Base-by-base conservation (phyloP, 1,140 invertebrate species). In the Drosophila miranda region DNA sequence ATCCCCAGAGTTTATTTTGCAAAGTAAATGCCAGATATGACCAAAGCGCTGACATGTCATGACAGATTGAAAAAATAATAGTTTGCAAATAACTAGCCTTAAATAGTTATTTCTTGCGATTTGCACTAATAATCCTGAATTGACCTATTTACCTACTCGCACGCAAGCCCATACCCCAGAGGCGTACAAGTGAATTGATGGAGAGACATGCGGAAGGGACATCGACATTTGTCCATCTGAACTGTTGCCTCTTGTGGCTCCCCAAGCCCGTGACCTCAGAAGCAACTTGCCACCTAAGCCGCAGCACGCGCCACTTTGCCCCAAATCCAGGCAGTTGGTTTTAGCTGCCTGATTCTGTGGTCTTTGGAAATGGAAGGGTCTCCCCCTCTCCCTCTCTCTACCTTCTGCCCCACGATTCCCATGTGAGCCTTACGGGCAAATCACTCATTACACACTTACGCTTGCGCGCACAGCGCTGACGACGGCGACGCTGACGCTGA, bases 371-470 rank as follows among this genome's bases (percentile, higher is more conserved):
- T n/a, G 19, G 28, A 3, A 7, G 8, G 30, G 30, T 4, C 9
- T 2, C 19, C 6, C 6, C 57, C 8, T 16, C 9, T 1, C 19
- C 6, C 6, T 46, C 8, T 16, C 6, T 9, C 8, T 0, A 16
- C 14, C 16, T 34, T 7, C 26, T 61, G 51, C 38, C 60, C 2
- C 38, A 14, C 26, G 41, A 73, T 51, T 74, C 71, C 57, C 75
- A 66, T 64, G 81, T 66, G 63, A 46, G 78, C 63, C 78, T 78
- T 67, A 76, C 75, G 83, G 82, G 78, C 78, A 88, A 87, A 87
- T 87, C 82, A 88, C 71, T 87, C 82, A 88, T 87, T 87, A 88
- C 82, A 87, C 78, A 79, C 82, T 88, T 78, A 82, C 75, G 83
- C 83, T 72, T 69, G 63, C 66, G 78, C 75, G 52, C 61, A 71